Conservation (phyloP, 2,797 vertebrate genomes). For the Pristis pectinata region DNA sequence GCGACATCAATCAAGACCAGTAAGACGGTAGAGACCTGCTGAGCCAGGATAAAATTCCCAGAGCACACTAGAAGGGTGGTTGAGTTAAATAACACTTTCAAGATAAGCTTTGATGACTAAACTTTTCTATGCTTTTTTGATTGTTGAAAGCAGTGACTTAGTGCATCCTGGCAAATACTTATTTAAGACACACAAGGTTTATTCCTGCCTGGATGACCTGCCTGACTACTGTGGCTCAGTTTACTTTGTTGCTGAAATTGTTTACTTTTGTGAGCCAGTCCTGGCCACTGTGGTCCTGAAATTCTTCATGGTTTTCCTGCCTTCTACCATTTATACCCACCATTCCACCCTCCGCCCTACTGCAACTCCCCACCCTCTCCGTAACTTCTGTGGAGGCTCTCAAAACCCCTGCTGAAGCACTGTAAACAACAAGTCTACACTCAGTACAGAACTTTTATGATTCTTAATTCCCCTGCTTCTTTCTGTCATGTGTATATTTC, state of each 20-base stretch:
- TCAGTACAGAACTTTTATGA: background rate
- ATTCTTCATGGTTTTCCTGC: background rate
- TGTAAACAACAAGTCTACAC: background rate
- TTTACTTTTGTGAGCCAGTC: background rate
- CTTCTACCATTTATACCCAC: too few relatives aligned
- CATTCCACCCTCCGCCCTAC: too few relatives aligned
- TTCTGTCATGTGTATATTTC: background rate
- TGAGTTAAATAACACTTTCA: background rate
- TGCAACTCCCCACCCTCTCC: background rate
- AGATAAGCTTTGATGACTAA: constrained; percentile 1
- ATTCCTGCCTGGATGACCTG: background rate
- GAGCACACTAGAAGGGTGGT: constrained; percentile 22
- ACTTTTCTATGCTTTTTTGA: background rate
- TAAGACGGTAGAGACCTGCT: background rate
- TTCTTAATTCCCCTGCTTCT: background rate
- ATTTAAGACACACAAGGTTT: background rate
- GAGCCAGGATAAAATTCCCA: background rate
- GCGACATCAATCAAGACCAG: constrained; percentile 38
- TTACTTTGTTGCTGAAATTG: background rate
- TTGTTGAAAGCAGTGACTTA: background rate
- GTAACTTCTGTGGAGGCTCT: background rate
- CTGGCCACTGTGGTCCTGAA: background rate
- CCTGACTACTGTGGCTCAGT: background rate
- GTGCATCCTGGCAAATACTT: background rate
- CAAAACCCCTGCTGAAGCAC: background rate